Percentiles rank a stretch among this genome's conserved stretches.
Conservation (phyloP, 2,797 vertebrate species). For the Rhinichthys osculus region DNA sequence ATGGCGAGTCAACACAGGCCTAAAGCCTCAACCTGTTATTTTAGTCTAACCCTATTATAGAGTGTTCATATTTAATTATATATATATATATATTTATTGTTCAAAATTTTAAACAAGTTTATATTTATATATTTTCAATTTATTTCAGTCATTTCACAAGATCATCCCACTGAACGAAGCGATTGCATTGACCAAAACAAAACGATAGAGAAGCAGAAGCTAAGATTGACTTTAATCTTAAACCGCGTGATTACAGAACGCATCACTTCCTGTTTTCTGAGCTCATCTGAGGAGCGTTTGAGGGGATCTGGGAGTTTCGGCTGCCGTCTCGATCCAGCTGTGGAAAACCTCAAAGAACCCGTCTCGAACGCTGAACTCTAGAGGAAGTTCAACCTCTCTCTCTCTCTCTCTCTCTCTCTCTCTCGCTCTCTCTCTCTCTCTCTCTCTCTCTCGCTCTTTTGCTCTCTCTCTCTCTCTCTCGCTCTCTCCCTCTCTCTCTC, state of each 20-base stretch:
- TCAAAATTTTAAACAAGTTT: too few species aligned
- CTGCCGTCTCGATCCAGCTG: constrained; percentile 7
- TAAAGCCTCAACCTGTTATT: too few species aligned
- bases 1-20: too few species aligned
- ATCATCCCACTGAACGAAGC: too few species aligned
- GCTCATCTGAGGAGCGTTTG: not conserved
- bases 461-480: too few species aligned
- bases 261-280: constrained; percentile 2
- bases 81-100: too few species aligned
- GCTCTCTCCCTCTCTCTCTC: too few species aligned
- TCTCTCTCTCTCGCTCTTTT: not conserved
- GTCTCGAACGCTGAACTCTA: not conserved
- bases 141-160: too few species aligned
- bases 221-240: not conserved
- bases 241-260: not conserved
- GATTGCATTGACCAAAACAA: too few species aligned
- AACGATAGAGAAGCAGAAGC: not conserved
- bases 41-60: too few species aligned
- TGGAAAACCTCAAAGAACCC: not conserved
- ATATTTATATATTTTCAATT: too few species aligned
- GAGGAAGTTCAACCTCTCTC: constrained; percentile 10
- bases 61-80: too few species aligned
- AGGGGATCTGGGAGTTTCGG: not conserved
- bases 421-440: not conserved
- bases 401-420: not conserved